These are phyloP conservation scores for Argya squamiceps DNA, from an alignment of 2,797 vertebrate genomes.

Conservation along the genomic window DNA sequence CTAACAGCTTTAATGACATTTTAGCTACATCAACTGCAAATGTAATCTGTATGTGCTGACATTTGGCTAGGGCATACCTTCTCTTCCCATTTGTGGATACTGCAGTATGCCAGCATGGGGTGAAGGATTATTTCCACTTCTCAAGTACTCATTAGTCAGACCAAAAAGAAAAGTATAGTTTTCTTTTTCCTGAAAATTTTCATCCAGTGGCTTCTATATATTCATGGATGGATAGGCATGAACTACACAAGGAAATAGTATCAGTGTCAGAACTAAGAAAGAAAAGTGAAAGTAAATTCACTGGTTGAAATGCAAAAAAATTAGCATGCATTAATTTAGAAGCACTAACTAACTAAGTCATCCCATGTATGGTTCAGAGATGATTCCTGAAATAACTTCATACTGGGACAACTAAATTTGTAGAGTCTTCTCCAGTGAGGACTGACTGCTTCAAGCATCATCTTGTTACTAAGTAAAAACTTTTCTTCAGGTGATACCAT, in stretches of 20 bases:
- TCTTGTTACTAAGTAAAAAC: not conserved
- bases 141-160: not conserved
- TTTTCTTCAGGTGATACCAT: not conserved
- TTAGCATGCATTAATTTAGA: not conserved
- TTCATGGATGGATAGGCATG: not conserved
- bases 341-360: not conserved
- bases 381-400: not conserved
- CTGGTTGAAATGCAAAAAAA: not conserved
- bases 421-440: not conserved
- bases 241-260: not conserved
- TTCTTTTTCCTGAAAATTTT: not conserved
- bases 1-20: not conserved
- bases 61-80: not conserved
- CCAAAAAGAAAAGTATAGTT: not conserved
- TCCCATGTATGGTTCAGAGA: not conserved
- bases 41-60: not conserved
- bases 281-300: not conserved
- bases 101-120: not conserved
- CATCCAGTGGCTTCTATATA: not conserved
- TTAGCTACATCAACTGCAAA: not conserved
- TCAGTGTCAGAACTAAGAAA: not conserved
- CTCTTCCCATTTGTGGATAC: not conserved
- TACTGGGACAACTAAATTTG: not conserved
- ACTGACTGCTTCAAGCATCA: not conserved
- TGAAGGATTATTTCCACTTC: not conserved